Conservation (phyloP, 35 echinoderm and acorn worm species). For the Amphiura filiformis region DNA sequence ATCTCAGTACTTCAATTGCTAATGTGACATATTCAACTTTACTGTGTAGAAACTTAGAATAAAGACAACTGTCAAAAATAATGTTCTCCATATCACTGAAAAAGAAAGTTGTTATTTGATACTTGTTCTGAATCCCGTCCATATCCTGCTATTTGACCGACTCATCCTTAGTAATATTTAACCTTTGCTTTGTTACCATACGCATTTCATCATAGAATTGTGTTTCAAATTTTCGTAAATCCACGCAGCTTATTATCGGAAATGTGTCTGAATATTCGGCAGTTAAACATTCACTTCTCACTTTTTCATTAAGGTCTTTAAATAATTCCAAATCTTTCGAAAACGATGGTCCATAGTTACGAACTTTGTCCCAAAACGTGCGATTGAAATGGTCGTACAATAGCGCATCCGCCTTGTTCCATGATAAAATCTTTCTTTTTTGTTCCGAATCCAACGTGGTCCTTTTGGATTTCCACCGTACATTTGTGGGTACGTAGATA, state of each 20-base stretch:
- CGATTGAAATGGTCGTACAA: constrained; percentile 53
- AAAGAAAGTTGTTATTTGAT: too few relatives aligned
- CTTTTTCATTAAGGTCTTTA: background rate
- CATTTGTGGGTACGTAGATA: constrained; percentile 43
- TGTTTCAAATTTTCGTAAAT: background rate
- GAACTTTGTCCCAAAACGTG: constrained; percentile 47
- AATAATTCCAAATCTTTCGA: constrained; percentile 30
- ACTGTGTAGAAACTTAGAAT: too few relatives aligned
- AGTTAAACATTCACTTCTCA: background rate
- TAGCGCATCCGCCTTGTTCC: constrained; percentile 37
- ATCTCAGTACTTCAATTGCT: too few relatives aligned
- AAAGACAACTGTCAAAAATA: too few relatives aligned
- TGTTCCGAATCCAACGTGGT: background rate
- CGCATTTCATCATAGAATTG: background rate
- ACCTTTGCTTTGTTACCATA: background rate
- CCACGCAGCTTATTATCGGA: background rate
- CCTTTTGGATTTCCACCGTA: constrained; percentile 16
- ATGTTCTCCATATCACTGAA: too few relatives aligned
- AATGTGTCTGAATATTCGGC: background rate
- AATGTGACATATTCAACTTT: too few relatives aligned
- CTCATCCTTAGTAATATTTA: background rate
- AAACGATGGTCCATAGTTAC: constrained; percentile 47
- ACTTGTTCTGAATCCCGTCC: too few relatives aligned
- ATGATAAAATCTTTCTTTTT: background rate
- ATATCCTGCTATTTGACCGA: too few relatives aligned